phyloP scores from a whole-genome alignment of 92 coral and sea anemone genomes.

The Porites evermanni region DNA sequence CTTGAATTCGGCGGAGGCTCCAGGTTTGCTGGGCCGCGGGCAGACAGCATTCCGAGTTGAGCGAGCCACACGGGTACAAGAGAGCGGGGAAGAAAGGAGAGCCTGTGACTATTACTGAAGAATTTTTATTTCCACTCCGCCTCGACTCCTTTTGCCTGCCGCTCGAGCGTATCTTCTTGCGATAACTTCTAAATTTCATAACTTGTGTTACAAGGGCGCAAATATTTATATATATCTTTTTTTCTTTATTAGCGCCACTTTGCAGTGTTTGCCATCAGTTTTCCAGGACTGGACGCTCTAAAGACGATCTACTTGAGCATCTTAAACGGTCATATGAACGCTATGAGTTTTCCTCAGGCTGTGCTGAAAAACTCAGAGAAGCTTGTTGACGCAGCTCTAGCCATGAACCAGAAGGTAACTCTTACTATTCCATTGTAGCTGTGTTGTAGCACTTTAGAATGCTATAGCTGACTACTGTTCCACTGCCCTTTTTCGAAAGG shows the following conservation, averaged over 20 bases:
- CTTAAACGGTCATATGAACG: constrained; percentile 87
- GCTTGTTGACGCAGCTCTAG: constrained; percentile 91
- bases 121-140: too few relatives aligned
- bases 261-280: constrained; percentile 98
- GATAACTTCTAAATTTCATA: not conserved
- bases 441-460: not conserved
- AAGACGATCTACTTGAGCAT: constrained; percentile 97
- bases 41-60: too few relatives aligned
- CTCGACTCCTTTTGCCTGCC: too few relatives aligned
- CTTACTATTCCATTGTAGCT: not conserved
- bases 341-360: constrained; percentile 62
- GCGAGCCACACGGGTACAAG: too few relatives aligned
- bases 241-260: constrained; percentile 84
- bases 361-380: constrained; percentile 83
- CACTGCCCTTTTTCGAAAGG: too few relatives aligned
- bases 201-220: not conserved
- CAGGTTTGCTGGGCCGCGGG: too few relatives aligned
- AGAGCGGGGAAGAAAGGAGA: too few relatives aligned
- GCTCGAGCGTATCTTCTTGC: too few relatives aligned
- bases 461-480: too few relatives aligned
- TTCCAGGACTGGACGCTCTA: constrained; percentile 98
- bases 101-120: too few relatives aligned
- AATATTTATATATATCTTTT: not conserved
- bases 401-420: constrained; percentile 93
- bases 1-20: too few relatives aligned